Evolutionary conservation across 2,113 vertebrate genomes (phyloP).

Genomic region (Anolis sagrei): DNA sequence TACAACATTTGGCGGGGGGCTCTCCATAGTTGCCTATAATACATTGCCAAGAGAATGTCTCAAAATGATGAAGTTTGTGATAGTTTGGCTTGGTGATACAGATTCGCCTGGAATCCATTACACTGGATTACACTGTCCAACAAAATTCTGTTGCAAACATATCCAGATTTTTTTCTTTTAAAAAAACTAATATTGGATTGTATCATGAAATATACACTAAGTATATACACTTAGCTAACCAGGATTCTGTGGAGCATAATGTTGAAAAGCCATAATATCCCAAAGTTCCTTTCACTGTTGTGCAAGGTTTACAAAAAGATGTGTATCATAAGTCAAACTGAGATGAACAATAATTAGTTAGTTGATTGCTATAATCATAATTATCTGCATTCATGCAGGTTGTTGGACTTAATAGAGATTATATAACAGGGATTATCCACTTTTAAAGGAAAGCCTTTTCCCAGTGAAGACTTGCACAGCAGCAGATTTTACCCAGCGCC

Average conservation of each 20-base stretch:
- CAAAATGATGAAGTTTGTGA: neutral
- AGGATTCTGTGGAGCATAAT: neutral
- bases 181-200: neutral
- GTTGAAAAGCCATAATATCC: neutral
- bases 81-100: neutral
- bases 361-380: too few species aligned
- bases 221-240: neutral
- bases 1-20: neutral
- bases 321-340: neutral
- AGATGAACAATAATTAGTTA: neutral
- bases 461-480: too few species aligned
- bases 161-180: neutral
- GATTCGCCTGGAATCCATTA: constrained; percentile 1
- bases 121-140: neutral
- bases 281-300: neutral
- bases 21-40: neutral
- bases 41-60: neutral
- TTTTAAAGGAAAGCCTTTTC: too few species aligned
- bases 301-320: too few species aligned
- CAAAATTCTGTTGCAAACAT: neutral
- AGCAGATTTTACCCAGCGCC: too few species aligned
- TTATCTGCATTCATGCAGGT: too few species aligned
- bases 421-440: too few species aligned
- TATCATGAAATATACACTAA: neutral
- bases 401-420: too few species aligned